A percentile compares a stretch with the other conserved stretches of the same genome.
phyloP scores from a whole-genome alignment of 2,797 vertebrate genomes.

The Hippopotamyrus pictus region DNA sequence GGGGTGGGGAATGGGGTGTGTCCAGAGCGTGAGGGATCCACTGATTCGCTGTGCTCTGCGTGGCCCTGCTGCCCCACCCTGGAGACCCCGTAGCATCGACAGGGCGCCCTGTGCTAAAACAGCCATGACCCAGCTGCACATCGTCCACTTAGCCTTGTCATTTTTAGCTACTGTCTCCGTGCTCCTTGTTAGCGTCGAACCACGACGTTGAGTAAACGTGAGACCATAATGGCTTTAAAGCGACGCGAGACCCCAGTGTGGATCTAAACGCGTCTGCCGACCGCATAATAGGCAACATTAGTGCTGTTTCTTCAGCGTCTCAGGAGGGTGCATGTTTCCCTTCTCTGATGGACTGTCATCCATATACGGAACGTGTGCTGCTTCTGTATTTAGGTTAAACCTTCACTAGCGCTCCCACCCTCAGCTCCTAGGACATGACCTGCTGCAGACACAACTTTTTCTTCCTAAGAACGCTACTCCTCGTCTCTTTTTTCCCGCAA shows the following conservation, averaged over 20 bases:
- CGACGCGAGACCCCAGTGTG: not conserved
- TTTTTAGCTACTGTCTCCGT: not conserved
- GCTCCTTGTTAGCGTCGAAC: not conserved
- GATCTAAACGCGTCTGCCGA: not conserved
- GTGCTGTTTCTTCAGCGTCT: not conserved
- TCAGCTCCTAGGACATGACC: not conserved
- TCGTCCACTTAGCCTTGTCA: not conserved
- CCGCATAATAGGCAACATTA: not conserved
- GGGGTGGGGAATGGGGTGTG: not conserved
- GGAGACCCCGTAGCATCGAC: not conserved
- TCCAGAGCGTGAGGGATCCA: not conserved
- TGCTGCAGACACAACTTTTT: not conserved
- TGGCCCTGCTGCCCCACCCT: not conserved
- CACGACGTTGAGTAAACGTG: not conserved
- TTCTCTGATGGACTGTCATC: not conserved
- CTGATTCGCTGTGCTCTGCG: not conserved
- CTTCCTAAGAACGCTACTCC: not conserved
- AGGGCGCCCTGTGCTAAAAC: not conserved
- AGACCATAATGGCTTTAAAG: not conserved
- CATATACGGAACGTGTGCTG: not conserved
- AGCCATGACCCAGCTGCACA: not conserved
- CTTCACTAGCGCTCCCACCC: not conserved
- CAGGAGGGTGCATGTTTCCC: not conserved
- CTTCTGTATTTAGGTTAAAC: not conserved
- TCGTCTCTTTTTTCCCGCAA: not conserved